phyloP scores from a whole-genome alignment of 2,113 vertebrate genomes.

The Orcinus orca region DNA sequence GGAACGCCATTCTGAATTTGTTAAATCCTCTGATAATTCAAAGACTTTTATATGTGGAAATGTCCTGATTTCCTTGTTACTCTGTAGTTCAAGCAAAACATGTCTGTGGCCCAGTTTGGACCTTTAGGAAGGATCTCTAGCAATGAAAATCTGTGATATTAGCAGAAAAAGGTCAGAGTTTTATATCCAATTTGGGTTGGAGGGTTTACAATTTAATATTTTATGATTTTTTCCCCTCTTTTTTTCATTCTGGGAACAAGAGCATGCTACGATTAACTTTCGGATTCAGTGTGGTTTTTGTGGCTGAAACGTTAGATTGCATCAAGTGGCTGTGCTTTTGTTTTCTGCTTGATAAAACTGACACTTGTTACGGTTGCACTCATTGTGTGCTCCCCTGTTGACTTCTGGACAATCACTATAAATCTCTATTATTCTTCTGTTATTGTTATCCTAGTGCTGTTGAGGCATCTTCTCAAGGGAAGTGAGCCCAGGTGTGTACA shows the following conservation, averaged over 20 bases:
- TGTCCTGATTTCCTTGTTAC: conserved; percentile 9
- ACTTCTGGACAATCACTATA: conserved; percentile 75
- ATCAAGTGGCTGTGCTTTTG: conserved; percentile 47
- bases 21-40: not conserved
- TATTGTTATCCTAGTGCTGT: conserved; percentile 65
- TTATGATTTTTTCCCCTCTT: not conserved
- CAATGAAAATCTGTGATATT: not conserved
- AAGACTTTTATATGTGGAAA: not conserved
- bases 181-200: not conserved
- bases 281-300: conserved; percentile 45
- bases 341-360: conserved; percentile 72
- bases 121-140: not conserved
- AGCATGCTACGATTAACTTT: not conserved
- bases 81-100: not conserved
- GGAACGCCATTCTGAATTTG: not conserved
- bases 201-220: conserved; percentile 51
- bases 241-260: conserved; percentile 14
- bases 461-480: conserved; percentile 70
- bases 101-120: not conserved
- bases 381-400: conserved; percentile 66
- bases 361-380: conserved; percentile 59
- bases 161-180: conserved; percentile 15
- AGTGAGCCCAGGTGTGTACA: conserved; percentile 67
- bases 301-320: conserved; percentile 50
- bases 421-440: conserved; percentile 75